Conservation (phyloP, 30 jellyfish, hydroid and myxozoan species). For the Calvadosia cruxmelitensis region DNA sequence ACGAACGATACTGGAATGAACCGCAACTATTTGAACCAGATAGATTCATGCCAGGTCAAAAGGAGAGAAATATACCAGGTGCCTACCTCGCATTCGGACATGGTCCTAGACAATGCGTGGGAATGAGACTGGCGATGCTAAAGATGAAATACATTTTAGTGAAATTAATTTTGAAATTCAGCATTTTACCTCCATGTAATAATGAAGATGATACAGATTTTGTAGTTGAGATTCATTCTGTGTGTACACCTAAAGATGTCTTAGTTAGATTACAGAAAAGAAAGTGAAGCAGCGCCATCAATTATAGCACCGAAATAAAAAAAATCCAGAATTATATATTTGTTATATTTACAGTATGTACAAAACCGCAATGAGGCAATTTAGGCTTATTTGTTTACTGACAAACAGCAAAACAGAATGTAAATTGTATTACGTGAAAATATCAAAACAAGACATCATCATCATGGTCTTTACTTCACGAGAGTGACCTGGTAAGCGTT, state of each 20-base stretch:
- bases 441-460: too few species aligned
- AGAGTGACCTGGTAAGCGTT: too few species aligned
- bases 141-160: slow-evolving; percentile 18
- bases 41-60: slow-evolving; percentile 44
- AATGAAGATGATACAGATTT: neutral
- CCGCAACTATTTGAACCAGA: slow-evolving; percentile 49
- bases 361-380: too few species aligned
- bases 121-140: slow-evolving; percentile 27
- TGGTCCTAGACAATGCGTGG: slow-evolving; percentile 40
- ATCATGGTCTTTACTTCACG: too few species aligned
- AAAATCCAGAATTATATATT: too few species aligned
- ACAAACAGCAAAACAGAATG: too few species aligned
- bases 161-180: too few species aligned
- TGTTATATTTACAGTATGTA: too few species aligned
- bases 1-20: slow-evolving; percentile 37
- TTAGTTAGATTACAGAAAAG: neutral
- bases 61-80: slow-evolving; percentile 12
- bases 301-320: too few species aligned
- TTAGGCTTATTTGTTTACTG: too few species aligned
- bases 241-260: neutral
- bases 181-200: neutral
- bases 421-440: too few species aligned
- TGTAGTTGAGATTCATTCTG: neutral
- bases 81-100: slow-evolving; percentile 17
- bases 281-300: too few species aligned